Evolutionary conservation across 2,113 vertebrate species (phyloP).

Genomic region (Rhegmatorhina hoffmannsi): DNA sequence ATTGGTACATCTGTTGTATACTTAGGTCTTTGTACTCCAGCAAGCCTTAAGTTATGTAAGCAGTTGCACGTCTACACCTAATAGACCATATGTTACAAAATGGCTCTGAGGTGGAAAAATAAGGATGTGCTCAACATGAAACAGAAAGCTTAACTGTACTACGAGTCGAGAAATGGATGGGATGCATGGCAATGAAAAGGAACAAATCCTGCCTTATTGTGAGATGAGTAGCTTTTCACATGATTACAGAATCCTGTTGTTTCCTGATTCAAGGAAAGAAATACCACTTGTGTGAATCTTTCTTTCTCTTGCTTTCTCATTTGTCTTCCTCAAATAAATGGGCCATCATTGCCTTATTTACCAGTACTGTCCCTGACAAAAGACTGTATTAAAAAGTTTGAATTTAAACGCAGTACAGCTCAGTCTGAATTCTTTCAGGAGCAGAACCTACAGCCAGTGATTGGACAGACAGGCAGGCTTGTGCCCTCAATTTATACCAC

Average conservation of each 20-base stretch:
- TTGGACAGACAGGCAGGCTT: neutral
- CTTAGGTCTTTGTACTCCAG: slow-evolving; percentile 56
- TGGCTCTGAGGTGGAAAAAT: slow-evolving; percentile 11
- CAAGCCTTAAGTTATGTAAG: slow-evolving; percentile 64
- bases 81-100: slow-evolving; percentile 25
- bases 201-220: slow-evolving; percentile 2
- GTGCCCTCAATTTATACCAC: neutral
- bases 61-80: neutral
- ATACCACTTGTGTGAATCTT: neutral
- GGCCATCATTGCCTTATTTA: neutral
- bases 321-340: neutral
- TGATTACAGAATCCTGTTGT: neutral
- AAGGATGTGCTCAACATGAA: neutral
- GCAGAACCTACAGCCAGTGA: neutral
- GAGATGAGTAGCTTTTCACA: neutral
- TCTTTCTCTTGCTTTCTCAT: neutral
- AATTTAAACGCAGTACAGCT: neutral
- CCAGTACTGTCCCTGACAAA: neutral
- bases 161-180: neutral
- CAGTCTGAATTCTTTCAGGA: neutral
- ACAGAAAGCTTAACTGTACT: neutral
- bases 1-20: slow-evolving; percentile 56
- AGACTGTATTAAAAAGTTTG: neutral
- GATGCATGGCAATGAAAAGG: neutral
- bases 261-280: neutral